phyloP scores from a whole-genome alignment of 64 coral and sea anemone genomes.

The Actinia equina region DNA sequence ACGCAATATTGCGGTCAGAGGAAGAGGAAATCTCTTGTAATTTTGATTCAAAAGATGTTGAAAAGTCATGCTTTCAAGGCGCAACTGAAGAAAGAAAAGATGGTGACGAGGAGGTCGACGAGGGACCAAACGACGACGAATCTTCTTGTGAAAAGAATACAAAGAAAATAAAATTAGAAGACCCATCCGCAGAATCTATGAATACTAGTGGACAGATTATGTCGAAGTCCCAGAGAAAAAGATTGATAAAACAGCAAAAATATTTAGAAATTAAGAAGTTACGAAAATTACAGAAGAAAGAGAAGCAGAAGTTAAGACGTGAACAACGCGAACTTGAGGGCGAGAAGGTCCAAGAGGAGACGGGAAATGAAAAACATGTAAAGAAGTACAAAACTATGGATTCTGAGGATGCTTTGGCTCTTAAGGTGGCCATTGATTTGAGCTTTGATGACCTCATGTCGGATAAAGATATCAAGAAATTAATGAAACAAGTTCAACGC shows the following conservation, averaged over 20 bases:
- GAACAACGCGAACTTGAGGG: conserved; percentile 15
- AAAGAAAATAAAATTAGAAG: background rate
- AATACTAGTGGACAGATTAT: background rate
- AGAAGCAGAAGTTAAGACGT: conserved; percentile 37
- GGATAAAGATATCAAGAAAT: conserved; percentile 66
- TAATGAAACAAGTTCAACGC: conserved; percentile 79
- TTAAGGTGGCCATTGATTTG: conserved; percentile 70
- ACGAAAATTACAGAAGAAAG: conserved; percentile 58
- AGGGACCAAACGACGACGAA: background rate
- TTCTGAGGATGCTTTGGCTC: conserved; percentile 57
- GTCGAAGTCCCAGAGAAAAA: conserved; percentile 79
- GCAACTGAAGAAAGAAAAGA: background rate
- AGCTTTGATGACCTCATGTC: conserved; percentile 84
- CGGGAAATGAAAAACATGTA: background rate
- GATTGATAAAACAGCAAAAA: conserved; percentile 53
- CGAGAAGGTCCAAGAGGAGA: background rate
- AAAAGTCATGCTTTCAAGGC: background rate
- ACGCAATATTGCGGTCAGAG: background rate
- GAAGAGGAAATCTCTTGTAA: background rate
- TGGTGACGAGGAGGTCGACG: background rate
- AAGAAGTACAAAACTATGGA: conserved; percentile 67
- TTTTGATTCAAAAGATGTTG: background rate
- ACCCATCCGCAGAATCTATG: background rate
- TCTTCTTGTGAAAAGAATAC: background rate
- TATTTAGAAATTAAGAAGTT: conserved; percentile 68